Conservation (phyloP, 2,113 vertebrate genomes). For the Sinocyclocheilus anshuiensis region DNA sequence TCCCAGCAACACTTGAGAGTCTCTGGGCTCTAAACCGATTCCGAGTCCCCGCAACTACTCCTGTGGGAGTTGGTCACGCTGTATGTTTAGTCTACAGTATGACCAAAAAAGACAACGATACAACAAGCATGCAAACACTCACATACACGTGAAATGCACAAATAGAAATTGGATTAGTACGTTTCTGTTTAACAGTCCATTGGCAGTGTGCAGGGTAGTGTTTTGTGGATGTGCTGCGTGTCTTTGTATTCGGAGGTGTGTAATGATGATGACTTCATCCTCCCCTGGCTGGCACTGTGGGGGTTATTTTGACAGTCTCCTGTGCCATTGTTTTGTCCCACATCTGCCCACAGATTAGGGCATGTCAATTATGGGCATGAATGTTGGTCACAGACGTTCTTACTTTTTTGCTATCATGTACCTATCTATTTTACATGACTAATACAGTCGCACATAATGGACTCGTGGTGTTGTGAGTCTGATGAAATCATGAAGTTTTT, state of each 20-base stretch:
- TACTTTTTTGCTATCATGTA: too few species aligned
- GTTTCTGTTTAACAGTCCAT: neutral
- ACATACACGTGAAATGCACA: constrained; percentile 20
- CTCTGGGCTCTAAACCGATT: constrained; percentile 44
- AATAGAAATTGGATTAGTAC: neutral
- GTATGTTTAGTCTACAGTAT: constrained; percentile 63
- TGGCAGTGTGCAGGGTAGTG: neutral
- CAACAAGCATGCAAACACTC: constrained; percentile 29
- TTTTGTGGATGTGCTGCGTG: neutral
- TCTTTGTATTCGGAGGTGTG: constrained; percentile 32
- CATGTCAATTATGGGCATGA: neutral
- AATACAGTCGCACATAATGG: neutral
- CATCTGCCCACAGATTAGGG: constrained; percentile 25
- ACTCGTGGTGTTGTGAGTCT: neutral
- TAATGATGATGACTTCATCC: constrained; percentile 36
- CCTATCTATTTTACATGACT: neutral
- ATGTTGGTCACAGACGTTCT: neutral
- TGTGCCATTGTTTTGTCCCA: constrained; percentile 9
- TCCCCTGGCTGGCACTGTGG: neutral
- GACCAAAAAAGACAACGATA: constrained; percentile 34
- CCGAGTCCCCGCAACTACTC: constrained; percentile 27
- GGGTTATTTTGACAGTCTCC: constrained; percentile 23
- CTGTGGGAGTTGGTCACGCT: constrained; percentile 52
- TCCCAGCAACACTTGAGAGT: constrained; percentile 53
- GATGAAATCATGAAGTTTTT: neutral